A percentile compares a stretch with the other conserved stretches of the same genome.
phyloP scores from a whole-genome alignment of 2,113 vertebrate genomes.

The Labeo rohita region DNA sequence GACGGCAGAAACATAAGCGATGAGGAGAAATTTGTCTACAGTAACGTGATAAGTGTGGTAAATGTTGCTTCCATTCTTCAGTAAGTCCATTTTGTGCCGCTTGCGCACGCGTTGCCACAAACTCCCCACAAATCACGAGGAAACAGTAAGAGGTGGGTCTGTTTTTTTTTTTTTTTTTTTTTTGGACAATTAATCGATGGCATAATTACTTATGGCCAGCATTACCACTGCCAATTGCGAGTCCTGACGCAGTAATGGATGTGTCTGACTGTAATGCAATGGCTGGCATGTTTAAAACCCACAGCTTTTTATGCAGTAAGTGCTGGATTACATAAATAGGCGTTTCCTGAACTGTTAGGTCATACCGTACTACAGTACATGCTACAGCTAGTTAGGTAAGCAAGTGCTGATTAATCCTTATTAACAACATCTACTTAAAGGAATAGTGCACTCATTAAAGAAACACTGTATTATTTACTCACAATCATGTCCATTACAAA shows the following conservation, averaged over 20 bases:
- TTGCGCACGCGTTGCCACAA: neutral
- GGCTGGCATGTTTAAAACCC: neutral
- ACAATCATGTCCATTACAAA: neutral
- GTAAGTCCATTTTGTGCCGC: neutral
- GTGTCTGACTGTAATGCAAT: conserved; percentile 1
- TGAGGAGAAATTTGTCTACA: neutral
- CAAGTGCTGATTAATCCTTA: neutral
- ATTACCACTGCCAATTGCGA: neutral
- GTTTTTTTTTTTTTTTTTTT: neutral
- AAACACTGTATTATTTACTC: neutral
- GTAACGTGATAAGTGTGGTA: neutral
- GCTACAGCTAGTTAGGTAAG: neutral
- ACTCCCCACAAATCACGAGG: neutral
- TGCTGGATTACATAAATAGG: neutral
- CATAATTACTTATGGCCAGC: conserved; percentile 5
- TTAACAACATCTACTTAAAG: neutral
- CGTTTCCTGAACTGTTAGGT: neutral
- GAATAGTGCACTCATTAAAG: neutral
- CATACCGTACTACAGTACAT: neutral
- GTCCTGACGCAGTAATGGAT: neutral
- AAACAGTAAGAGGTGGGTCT: neutral
- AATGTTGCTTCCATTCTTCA: neutral
- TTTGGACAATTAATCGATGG: conserved; percentile 2
- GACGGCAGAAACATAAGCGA: neutral
- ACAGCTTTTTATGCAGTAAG: neutral